These are phyloP conservation scores for Suillia variegata DNA, from an alignment of 2,888 invertebrate species.

Conservation along the genomic window DNA sequence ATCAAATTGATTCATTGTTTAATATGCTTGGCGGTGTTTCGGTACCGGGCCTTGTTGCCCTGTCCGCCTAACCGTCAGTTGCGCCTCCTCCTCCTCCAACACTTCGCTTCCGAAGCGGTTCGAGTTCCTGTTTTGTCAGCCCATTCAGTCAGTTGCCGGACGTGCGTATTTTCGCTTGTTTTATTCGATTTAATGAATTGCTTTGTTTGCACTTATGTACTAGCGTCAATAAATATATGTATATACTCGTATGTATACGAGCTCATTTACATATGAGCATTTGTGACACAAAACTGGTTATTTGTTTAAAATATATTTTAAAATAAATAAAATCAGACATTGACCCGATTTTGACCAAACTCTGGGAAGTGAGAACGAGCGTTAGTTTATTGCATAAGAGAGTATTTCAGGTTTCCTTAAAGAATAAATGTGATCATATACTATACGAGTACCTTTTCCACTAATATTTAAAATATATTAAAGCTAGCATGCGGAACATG, in stretches of 20 bases:
- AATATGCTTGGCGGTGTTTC: slow-evolving; percentile 47
- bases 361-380: too few relatives aligned
- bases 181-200: background rate
- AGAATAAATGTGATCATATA: too few relatives aligned
- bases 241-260: background rate
- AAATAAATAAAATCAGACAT: too few relatives aligned
- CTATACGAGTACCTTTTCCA: too few relatives aligned
- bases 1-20: slow-evolving; percentile 54
- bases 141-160: slow-evolving; percentile 20
- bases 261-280: background rate
- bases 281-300: too few relatives aligned
- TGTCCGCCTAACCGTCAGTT: too few relatives aligned
- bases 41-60: slow-evolving; percentile 9
- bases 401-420: too few relatives aligned
- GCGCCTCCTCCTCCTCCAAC: background rate
- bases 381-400: too few relatives aligned
- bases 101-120: slow-evolving; percentile 5
- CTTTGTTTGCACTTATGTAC: background rate
- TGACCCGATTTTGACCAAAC: too few relatives aligned
- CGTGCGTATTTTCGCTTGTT: background rate
- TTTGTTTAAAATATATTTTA: too few relatives aligned
- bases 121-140: slow-evolving; percentile 23
- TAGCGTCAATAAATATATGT: background rate
- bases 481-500: too few relatives aligned
- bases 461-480: too few relatives aligned